A percentile compares a stretch with the other conserved stretches of the same genome.
phyloP scores from a whole-genome alignment of 1,140 invertebrate species.

The Cotesia typhae region DNA sequence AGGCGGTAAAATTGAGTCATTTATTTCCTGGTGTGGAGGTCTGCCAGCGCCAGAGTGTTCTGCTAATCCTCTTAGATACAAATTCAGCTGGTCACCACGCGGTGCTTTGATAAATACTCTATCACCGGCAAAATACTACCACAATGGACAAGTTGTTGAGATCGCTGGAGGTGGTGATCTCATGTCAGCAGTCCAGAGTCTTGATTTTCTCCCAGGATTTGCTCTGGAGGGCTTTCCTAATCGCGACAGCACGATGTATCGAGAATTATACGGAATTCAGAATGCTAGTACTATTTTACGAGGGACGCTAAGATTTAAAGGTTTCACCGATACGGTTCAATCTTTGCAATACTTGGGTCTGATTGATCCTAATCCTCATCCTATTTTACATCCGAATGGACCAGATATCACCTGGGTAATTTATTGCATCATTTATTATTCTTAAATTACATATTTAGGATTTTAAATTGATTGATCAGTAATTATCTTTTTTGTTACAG shows the following conservation, averaged over 20 bases:
- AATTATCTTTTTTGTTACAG: constrained; percentile 57
- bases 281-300: constrained; percentile 89
- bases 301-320: constrained; percentile 91
- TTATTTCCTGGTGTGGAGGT: constrained; percentile 96
- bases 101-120: constrained; percentile 91
- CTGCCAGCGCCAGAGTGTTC: constrained; percentile 95
- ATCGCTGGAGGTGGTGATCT: constrained; percentile 89
- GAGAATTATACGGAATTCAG: constrained; percentile 84
- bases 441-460: too few species aligned
- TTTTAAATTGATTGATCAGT: background rate
- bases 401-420: constrained; percentile 95
- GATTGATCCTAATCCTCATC: constrained; percentile 86
- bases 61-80: constrained; percentile 93
- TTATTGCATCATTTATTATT: too few species aligned
- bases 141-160: constrained; percentile 88
- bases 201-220: constrained; percentile 96
- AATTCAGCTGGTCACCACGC: constrained; percentile 97
- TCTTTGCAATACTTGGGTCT: constrained; percentile 88
- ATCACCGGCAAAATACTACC: constrained; percentile 86
- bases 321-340: constrained; percentile 88
- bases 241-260: constrained; percentile 92
- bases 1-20: constrained; percentile 89
- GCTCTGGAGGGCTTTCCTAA: constrained; percentile 96
- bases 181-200: constrained; percentile 78
- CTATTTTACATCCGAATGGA: constrained; percentile 90